phyloP scores from a whole-genome alignment of 1,140 invertebrate species.

The Melipona quadrifasciata region DNA sequence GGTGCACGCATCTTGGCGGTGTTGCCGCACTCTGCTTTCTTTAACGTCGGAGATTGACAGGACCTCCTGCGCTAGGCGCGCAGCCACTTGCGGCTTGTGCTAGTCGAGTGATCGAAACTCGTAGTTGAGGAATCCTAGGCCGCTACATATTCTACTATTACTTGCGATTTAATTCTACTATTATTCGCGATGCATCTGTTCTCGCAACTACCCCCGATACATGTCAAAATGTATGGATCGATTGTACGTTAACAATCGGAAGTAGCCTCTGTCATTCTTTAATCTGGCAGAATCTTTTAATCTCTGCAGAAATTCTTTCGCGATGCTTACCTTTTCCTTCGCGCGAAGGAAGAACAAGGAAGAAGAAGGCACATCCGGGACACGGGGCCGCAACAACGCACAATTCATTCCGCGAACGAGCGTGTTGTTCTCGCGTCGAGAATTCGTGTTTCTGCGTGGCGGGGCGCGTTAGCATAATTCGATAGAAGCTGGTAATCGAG shows the following conservation, averaged over 20 bases:
- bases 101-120: too few relatives aligned
- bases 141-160: too few relatives aligned
- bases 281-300: too few relatives aligned
- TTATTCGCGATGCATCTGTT: not conserved
- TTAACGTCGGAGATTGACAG: too few relatives aligned
- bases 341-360: not conserved
- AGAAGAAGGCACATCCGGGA: not conserved
- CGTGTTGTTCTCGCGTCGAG: conserved; percentile 1
- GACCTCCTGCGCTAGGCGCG: too few relatives aligned
- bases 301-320: too few relatives aligned
- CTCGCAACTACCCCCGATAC: not conserved
- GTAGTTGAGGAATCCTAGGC: too few relatives aligned
- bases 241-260: not conserved
- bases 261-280: not conserved
- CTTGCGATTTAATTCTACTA: too few relatives aligned
- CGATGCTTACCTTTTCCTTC: too few relatives aligned
- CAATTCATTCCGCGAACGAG: conserved; percentile 26
- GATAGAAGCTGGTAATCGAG: conserved; percentile 13
- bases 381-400: not conserved
- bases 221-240: not conserved
- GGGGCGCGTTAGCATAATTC: conserved; percentile 14
- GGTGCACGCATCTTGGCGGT: too few relatives aligned
- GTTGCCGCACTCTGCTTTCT: too few relatives aligned
- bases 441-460: conserved; percentile 16
- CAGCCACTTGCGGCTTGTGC: too few relatives aligned